These are phyloP conservation scores for Chlorocebus sabaeus DNA, from an alignment of 2,113 vertebrate genomes.

Conservation along the genomic window DNA sequence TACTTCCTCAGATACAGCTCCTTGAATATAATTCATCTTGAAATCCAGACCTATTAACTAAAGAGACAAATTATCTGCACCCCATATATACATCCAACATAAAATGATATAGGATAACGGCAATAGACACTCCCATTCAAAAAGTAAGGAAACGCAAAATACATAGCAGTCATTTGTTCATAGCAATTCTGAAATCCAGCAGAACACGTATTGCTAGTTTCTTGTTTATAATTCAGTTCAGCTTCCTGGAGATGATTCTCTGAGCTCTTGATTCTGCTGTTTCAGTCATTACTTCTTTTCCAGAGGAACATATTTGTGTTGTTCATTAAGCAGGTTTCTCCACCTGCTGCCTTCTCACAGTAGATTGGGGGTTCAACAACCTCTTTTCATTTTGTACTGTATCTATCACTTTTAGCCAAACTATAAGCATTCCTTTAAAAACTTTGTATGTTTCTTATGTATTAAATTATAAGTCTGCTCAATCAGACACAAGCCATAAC, in stretches of 20 bases:
- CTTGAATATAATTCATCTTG: neutral
- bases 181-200: neutral
- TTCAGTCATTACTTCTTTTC: neutral
- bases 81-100: neutral
- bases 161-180: too few species aligned
- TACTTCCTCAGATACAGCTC: neutral
- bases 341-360: neutral
- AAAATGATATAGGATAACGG: neutral
- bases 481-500: neutral
- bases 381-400: neutral
- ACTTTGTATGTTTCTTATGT: neutral
- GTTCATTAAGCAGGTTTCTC: neutral
- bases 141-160: neutral
- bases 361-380: neutral
- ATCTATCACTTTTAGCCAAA: neutral
- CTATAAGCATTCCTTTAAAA: neutral
- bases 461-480: neutral
- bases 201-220: neutral
- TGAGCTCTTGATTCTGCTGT: neutral
- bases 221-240: neutral
- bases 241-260: neutral
- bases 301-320: neutral
- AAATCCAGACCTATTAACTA: neutral
- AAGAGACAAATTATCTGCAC: neutral
- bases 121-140: neutral